Evolutionary conservation across 2,888 invertebrate genomes (phyloP), one percentile per base, ranked within the genome.

Genomic region (Clunio marinus): DNA sequence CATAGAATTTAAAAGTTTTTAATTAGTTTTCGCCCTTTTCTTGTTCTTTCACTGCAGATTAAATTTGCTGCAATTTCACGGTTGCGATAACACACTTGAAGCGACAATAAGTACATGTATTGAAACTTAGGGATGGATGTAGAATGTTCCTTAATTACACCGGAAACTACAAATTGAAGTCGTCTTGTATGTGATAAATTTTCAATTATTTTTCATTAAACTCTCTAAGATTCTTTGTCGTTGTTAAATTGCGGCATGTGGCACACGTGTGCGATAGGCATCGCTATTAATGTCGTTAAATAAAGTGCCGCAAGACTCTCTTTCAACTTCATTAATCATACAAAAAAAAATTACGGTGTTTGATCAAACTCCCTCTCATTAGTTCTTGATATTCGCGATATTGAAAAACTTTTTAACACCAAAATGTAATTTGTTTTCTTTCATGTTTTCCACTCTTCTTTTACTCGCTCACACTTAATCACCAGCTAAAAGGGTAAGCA

Each of bases 31-130:
- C 57, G 27, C 57, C 20, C 22, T 57, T n/a, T n/a, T n/a, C n/a
- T n/a, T 32, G 32, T 7, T 4, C 27, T 8, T 17, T n/a, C n/a
- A 20, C 3, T 57, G 57, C 24, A 57, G 10, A 25, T 57, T 57
- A 57, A 27, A 27, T 57, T 57, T 57, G 27, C n/a, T 66, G 66
- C 66, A 66, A 66, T 66, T 66, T 66, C 66, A 66, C 55, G 66
- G 66, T 22, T 51, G 17, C 35, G 20, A 15, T 28, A 66, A 22
- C 66, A 55, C 46, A 46, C 8, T n/a, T 7, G 41, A 63, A 15
- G 24, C 24, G 28, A 46, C 28, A 63, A 63, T 46, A 22, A 15
- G 7, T 7, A 45, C 20, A 25, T 24, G 55, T 4, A 32, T 4
- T 8, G 10, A 32, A 32, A 32, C n/a, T 32, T 7, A 32, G 32